Base-by-base conservation (phyloP, 2,797 vertebrate species). In the Denticeps clupeoides region DNA sequence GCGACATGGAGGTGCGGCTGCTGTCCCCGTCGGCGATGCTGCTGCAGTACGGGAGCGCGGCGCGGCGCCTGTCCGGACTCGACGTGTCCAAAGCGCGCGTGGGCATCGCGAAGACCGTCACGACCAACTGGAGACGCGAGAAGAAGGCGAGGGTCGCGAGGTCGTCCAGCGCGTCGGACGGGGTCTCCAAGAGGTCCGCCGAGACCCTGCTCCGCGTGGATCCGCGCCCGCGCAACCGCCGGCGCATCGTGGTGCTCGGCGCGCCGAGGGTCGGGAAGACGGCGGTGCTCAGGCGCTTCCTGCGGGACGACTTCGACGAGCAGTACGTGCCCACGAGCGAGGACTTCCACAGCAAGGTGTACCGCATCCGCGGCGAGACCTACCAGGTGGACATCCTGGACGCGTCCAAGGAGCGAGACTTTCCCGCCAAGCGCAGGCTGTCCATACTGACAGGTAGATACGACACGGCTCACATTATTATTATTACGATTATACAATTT, bases 321-420 rank as follows among this genome's bases (percentile, higher is more conserved):
- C 25, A 42, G 1, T 82, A 86, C 33, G 68, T 75, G n/a, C 72
- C 80, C 1, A 85, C 83, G 1, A 51, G 18, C 0, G 83, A 86
- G 37, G 82, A 85, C 56, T 86, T 85, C 47, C 70, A 82, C 69
- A 76, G 80, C 23, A 86, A 85, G 56, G 59, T 86, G 59, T 86
- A 77, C 60, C 66, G 73, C 62, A 80, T 86, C 3, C 57, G 64
- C 49, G 80, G 80, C 3, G 69, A 82, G 51, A 23, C 67, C 1
- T 85, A 85, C 49, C 81, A 82, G 61, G 16, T 84, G 0, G 83
- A 86, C 43, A 65, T 86, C 0, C 72, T 86, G 53, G 83, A 85
- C 46, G 79, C 83, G 1, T 65, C 81, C 1, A 50, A 59, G 10
- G 81, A 86, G 43, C 75, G 75, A 37, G 66, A 75, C 63, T 86